phyloP scores from a whole-genome alignment of 2,888 invertebrate genomes.

The Drosophila siamana region DNA sequence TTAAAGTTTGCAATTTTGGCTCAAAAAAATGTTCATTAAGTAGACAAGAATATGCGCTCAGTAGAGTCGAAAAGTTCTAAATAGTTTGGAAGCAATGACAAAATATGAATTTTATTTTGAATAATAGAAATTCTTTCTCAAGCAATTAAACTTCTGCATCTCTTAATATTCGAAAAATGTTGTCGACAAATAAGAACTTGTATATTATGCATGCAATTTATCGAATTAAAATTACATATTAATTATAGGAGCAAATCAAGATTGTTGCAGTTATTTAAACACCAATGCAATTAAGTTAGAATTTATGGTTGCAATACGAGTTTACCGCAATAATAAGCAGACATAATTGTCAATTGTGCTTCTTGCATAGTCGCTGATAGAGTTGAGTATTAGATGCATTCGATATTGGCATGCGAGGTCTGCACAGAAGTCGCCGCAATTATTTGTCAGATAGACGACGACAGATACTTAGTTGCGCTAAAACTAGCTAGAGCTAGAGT shows the following conservation, averaged over 20 bases:
- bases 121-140: no score
- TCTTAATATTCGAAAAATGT: no score
- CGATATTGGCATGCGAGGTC: constrained; percentile 22
- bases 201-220: neutral
- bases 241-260: neutral
- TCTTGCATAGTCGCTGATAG: neutral
- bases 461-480: constrained; percentile 13
- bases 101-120: no score
- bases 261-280: neutral
- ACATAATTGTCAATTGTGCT: constrained; percentile 12
- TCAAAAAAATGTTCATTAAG: no score
- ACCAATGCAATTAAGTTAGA: constrained; percentile 10
- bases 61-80: no score
- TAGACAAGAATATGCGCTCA: no score
- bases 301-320: constrained; percentile 18
- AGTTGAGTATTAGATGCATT: neutral
- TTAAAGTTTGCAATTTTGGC: no score
- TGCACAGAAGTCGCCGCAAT: constrained; percentile 38
- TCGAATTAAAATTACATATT: neutral
- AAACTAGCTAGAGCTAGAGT: constrained; percentile 1
- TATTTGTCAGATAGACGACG: constrained; percentile 37
- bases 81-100: no score
- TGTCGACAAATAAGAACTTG: no score
- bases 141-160: no score
- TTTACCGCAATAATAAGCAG: constrained; percentile 10